phyloP scores from a whole-genome alignment of 37 sponge, comb jelly and placozoan genomes.

The Beroe forskalii region DNA sequence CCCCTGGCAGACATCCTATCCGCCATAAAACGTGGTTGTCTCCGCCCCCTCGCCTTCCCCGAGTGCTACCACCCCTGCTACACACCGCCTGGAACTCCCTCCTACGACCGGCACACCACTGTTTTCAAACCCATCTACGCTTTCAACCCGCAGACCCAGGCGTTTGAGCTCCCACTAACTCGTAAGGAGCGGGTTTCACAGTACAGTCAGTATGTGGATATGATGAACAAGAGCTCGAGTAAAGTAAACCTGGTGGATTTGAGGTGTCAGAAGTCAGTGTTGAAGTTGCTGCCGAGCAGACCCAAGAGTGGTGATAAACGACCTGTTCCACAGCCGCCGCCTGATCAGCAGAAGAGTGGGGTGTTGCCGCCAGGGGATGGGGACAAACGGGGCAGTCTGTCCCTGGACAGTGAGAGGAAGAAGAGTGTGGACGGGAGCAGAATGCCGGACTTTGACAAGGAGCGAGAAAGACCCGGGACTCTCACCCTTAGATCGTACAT shows the following conservation, averaged over 20 bases:
- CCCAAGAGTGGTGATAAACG: conserved; percentile 11
- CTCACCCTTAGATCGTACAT: background rate
- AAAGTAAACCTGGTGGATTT: conserved; percentile 29
- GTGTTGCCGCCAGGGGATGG: background rate
- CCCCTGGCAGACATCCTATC: conserved; percentile 22
- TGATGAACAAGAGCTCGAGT: conserved; percentile 11
- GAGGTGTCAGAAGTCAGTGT: background rate
- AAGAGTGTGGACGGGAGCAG: background rate
- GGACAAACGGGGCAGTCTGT: background rate
- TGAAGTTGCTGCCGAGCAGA: background rate
- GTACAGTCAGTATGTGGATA: conserved; percentile 39
- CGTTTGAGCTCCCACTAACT: conserved; percentile 16
- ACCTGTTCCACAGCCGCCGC: background rate
- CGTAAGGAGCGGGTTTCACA: conserved; percentile 22
- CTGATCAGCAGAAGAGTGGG: too few species aligned
- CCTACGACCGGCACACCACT: conserved; percentile 23
- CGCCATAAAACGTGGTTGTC: conserved; percentile 34
- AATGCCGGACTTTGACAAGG: background rate
- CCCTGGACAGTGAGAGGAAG: background rate
- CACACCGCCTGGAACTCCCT: background rate
- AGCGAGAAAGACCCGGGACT: conserved; percentile 1
- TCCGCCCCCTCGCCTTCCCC: conserved; percentile 44
- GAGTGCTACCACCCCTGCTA: conserved; percentile 45
- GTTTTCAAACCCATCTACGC: conserved; percentile 33
- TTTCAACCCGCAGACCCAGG: conserved; percentile 28